Evolutionary conservation across 2,797 vertebrate genomes (phyloP).

Genomic region (Malacoraja senta): DNA sequence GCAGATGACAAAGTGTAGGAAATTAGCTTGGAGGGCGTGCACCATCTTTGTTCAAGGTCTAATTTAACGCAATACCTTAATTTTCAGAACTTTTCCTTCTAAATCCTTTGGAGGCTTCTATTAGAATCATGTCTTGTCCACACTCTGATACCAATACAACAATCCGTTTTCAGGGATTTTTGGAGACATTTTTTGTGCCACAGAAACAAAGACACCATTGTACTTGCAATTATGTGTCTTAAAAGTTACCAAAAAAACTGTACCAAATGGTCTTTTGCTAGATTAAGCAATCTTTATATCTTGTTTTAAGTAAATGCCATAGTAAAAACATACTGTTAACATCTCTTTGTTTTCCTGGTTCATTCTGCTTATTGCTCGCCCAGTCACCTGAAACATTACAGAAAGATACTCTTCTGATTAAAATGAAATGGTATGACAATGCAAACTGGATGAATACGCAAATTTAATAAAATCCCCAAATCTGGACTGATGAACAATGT

Average conservation of each 20-base stretch:
- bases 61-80: not conserved
- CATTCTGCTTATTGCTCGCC: slow-evolving; percentile 53
- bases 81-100: not conserved
- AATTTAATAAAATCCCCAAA: slow-evolving; percentile 7
- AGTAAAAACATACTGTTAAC: slow-evolving; percentile 51
- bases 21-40: not conserved
- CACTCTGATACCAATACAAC: not conserved
- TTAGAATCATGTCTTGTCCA: not conserved
- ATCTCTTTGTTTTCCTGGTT: slow-evolving; percentile 53
- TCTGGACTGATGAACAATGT: not conserved
- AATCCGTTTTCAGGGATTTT: not conserved
- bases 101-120: not conserved
- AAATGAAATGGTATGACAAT: not conserved
- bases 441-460: not conserved
- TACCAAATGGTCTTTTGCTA: not conserved
- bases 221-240: not conserved
- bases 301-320: not conserved
- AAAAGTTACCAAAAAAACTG: not conserved
- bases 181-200: not conserved
- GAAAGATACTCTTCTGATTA: not conserved
- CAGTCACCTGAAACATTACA: slow-evolving; percentile 60
- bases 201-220: not conserved
- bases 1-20: not conserved
- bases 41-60: not conserved
- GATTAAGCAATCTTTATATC: not conserved